Conservation (phyloP, 2,888 invertebrate genomes). For the Clunio marinus region DNA sequence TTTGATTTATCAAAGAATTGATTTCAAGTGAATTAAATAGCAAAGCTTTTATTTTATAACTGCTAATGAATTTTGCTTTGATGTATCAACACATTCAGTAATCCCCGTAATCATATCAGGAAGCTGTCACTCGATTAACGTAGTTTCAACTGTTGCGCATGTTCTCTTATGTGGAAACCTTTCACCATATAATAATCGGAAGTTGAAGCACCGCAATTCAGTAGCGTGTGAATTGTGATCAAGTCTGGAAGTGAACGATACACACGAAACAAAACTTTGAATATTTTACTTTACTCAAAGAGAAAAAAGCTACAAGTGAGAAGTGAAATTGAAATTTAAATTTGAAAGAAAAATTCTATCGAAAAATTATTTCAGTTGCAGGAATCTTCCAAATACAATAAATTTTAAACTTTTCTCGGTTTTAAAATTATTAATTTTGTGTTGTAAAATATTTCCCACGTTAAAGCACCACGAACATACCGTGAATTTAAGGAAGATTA, state of each 20-base stretch:
- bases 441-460: no score
- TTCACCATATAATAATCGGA: constrained; percentile 5
- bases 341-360: no score
- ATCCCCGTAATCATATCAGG: background rate
- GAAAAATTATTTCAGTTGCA: background rate
- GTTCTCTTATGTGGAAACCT: background rate
- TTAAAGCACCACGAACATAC: no score
- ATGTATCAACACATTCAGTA: background rate
- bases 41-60: no score
- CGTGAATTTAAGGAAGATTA: no score
- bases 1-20: background rate
- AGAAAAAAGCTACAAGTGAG: no score
- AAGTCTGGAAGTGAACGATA: background rate
- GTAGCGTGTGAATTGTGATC: constrained; percentile 16
- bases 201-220: background rate
- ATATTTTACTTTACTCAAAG: background rate
- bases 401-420: no score
- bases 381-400: background rate
- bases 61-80: background rate
- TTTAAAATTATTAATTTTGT: no score
- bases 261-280: background rate
- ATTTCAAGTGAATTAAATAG: background rate
- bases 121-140: background rate
- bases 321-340: no score
- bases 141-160: constrained; percentile 18